These are phyloP conservation scores for Bolborhynchus lineola DNA, from an alignment of 2,113 vertebrate species.

Conservation along the genomic window DNA sequence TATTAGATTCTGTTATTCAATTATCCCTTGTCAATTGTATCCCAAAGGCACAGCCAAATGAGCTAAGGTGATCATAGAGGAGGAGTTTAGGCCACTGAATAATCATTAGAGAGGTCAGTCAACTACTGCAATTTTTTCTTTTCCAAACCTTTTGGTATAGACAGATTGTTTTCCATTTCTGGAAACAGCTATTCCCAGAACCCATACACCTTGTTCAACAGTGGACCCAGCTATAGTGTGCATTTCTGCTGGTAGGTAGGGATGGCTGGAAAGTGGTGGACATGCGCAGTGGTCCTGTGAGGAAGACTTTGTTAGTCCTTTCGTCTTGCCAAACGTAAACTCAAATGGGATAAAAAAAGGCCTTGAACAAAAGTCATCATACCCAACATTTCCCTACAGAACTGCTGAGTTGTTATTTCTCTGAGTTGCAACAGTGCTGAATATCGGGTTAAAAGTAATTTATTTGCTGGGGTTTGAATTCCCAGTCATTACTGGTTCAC, in stretches of 20 bases:
- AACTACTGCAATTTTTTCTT: background rate
- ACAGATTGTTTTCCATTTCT: background rate
- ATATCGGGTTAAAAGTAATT: background rate
- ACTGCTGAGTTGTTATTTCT: background rate
- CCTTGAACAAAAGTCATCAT: background rate
- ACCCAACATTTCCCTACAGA: background rate
- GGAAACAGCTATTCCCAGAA: background rate
- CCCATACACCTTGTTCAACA: background rate
- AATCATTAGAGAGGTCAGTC: background rate
- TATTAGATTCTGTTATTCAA: background rate
- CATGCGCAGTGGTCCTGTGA: background rate
- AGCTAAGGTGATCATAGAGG: fast-evolving
- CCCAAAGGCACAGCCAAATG: background rate
- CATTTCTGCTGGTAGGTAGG: background rate
- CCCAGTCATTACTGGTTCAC: background rate
- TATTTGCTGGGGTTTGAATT: background rate
- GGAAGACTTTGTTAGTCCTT: background rate
- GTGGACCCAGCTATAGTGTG: fast-evolving
- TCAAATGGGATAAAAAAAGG: background rate
- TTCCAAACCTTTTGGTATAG: background rate
- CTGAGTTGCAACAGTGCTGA: background rate
- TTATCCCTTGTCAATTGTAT: background rate
- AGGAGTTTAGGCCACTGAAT: background rate
- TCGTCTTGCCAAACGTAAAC: background rate
- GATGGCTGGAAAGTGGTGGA: background rate